phyloP scores from a whole-genome alignment of 2,113 vertebrate species.

The Sphyrna mokarran region DNA sequence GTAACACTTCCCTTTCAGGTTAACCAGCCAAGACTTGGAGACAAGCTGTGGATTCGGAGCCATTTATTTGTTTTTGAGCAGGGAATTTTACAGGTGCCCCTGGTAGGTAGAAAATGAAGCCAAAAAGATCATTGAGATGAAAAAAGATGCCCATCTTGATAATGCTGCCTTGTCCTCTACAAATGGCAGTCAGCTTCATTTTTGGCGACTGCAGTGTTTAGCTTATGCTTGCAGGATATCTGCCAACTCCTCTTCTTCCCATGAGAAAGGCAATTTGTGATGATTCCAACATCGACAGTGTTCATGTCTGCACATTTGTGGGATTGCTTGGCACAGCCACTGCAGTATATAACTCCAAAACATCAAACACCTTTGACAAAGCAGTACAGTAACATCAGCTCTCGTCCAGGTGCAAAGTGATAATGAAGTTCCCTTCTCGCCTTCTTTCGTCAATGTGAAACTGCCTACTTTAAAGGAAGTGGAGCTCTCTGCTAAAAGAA shows the following conservation, averaged over 20 bases:
- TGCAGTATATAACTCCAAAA: neutral
- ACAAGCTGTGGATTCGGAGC: neutral
- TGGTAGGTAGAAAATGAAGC: neutral
- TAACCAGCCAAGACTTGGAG: neutral
- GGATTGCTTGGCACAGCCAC: neutral
- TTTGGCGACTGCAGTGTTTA: neutral
- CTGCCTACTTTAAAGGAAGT: neutral
- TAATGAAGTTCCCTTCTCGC: neutral
- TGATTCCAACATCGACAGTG: neutral
- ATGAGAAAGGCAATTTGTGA: conserved; percentile 16
- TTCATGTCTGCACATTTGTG: neutral
- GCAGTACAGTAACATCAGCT: neutral
- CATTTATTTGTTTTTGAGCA: neutral
- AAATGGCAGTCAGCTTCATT: neutral
- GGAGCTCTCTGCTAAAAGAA: neutral
- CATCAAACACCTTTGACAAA: neutral
- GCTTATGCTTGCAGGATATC: neutral
- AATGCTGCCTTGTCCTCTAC: neutral
- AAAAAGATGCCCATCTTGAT: neutral
- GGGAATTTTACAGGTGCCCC: neutral
- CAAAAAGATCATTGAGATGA: neutral
- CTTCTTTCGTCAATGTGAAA: neutral
- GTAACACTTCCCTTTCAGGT: neutral
- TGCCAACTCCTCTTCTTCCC: neutral
- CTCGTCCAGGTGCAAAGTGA: neutral